Percentiles rank a stretch among this genome's conserved stretches.
phyloP scores from a whole-genome alignment of 2,797 vertebrate species.

The Pangasius djambal region DNA sequence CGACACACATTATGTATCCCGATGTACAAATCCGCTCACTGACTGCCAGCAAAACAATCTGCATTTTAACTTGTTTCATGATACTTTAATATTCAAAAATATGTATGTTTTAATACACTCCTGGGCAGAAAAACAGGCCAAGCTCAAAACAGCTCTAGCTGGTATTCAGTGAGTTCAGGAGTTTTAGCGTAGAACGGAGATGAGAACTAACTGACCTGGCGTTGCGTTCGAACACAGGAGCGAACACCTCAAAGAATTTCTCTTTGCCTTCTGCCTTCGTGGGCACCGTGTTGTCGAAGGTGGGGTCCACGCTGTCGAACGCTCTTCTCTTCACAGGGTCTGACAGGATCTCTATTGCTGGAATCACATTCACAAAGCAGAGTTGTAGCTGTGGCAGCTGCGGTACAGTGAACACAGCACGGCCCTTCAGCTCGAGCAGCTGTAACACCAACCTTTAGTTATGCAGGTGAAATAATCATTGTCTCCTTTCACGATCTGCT shows the following conservation, averaged over 20 bases:
- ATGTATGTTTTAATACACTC: no score
- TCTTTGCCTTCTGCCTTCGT: constrained; percentile 95
- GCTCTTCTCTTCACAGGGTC: constrained; percentile 93
- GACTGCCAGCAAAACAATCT: background rate
- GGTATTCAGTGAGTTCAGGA: background rate
- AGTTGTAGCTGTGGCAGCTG: background rate
- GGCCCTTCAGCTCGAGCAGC: background rate
- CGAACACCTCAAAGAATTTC: constrained; percentile 90
- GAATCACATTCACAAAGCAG: constrained; percentile 22
- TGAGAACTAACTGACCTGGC: constrained; percentile 75
- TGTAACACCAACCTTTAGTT: constrained; percentile 75
- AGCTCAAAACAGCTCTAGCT: background rate
- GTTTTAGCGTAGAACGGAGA: background rate
- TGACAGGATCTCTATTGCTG: constrained; percentile 93
- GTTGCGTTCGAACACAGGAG: constrained; percentile 91
- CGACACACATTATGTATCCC: background rate
- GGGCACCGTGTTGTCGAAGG: constrained; percentile 92
- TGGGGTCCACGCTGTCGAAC: constrained; percentile 97
- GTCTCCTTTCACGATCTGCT: constrained; percentile 94
- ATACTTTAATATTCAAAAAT: no score
- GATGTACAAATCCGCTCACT: background rate
- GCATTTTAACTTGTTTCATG: no score
- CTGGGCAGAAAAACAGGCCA: no score
- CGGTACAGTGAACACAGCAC: background rate
- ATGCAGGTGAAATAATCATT: constrained; percentile 92